Conservation (phyloP, 2,888 invertebrate species). For the Camponotus fellah region DNA sequence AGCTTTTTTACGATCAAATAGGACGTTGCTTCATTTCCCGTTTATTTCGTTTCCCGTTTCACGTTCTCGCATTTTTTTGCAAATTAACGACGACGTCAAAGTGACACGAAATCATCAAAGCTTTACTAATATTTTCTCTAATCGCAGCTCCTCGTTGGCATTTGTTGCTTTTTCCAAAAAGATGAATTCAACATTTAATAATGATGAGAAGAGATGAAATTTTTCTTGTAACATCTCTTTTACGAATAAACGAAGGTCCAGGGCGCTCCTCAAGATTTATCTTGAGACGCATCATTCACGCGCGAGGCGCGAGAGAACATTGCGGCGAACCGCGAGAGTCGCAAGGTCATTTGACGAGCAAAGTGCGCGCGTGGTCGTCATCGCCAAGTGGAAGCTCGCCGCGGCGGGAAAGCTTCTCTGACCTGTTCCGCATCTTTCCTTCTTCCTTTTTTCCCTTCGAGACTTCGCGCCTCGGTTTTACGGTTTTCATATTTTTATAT, state of each 20-base stretch:
- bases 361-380: no score
- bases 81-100: constrained; percentile 11
- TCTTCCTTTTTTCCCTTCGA: neutral
- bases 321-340: constrained; percentile 48
- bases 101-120: neutral
- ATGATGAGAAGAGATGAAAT: constrained; percentile 29
- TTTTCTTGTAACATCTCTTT: constrained; percentile 35
- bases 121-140: neutral
- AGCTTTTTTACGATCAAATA: constrained; percentile 17
- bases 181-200: constrained; percentile 1
- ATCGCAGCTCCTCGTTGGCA: constrained; percentile 12
- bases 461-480: constrained; percentile 43
- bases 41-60: neutral
- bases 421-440: neutral
- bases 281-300: neutral
- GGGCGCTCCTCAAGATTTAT: neutral
- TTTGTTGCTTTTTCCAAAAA: constrained; percentile 32
- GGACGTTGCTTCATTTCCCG: neutral
- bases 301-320: neutral
- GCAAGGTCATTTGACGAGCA: constrained; percentile 30
- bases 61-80: neutral
- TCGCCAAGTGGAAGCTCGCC: constrained; percentile 1
- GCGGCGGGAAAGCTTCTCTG: constrained; percentile 30
- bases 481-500: constrained; percentile 68
- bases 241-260: constrained; percentile 10